phyloP scores from a whole-genome alignment of 2,888 invertebrate species.

The Trissonchulus sp. region DNA sequence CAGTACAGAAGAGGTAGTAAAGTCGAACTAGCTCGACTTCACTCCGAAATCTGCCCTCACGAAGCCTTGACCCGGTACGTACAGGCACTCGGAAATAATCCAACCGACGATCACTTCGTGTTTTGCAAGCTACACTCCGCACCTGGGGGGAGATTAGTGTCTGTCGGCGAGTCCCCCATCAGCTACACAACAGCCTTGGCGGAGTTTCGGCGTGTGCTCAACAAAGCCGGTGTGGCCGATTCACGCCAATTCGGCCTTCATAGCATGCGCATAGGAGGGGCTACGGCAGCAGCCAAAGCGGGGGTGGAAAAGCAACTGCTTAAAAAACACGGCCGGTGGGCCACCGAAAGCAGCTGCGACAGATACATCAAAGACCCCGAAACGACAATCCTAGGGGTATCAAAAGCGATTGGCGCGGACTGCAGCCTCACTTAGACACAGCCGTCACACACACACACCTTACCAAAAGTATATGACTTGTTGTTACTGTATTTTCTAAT shows the following conservation, averaged over 20 bases:
- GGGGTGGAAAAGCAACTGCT: neutral
- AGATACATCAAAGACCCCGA: neutral
- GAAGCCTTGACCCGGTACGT: neutral
- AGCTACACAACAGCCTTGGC: neutral
- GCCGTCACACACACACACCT: no score
- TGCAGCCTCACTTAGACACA: no score
- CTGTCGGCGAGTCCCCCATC: neutral
- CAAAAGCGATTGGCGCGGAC: no score
- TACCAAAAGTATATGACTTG: no score
- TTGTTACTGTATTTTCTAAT: no score
- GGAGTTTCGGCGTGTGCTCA: neutral
- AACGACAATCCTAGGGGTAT: no score
- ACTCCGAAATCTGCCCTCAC: neutral
- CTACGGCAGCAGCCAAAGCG: neutral
- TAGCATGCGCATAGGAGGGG: neutral
- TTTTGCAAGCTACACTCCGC: neutral
- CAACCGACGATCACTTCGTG: neutral
- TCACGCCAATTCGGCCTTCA: neutral
- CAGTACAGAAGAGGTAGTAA: neutral
- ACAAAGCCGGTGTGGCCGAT: neutral
- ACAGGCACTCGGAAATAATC: neutral
- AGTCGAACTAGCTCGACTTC: neutral
- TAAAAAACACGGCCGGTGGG: slow-evolving; percentile 12
- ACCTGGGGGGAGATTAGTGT: neutral
- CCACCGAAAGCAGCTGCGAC: neutral